These are phyloP conservation scores for Crenuchus spilurus DNA, from an alignment of 2,797 vertebrate genomes.

Conservation along the genomic window DNA sequence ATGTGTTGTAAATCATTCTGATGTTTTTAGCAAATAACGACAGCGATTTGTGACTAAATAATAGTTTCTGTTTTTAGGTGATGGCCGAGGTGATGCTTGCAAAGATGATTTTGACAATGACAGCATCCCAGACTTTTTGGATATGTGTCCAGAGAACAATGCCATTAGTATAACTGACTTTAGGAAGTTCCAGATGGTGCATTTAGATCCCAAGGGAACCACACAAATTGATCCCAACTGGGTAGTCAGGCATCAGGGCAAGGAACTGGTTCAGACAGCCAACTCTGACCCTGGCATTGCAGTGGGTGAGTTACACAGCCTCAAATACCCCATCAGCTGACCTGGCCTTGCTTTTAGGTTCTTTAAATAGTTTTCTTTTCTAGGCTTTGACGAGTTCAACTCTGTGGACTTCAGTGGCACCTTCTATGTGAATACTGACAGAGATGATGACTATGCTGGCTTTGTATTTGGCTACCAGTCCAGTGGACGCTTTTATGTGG, in stretches of 20 bases:
- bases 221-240: conserved; percentile 98
- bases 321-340: background rate
- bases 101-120: conserved; percentile 99
- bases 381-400: conserved; percentile 85
- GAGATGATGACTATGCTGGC: conserved; percentile 96
- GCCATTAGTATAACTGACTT: conserved; percentile 95
- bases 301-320: conserved; percentile 83
- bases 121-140: conserved; percentile 89
- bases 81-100: conserved; percentile 93
- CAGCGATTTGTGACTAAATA: conserved; percentile 1
- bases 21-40: too few species aligned
- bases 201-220: conserved; percentile 96
- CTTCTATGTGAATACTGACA: conserved; percentile 97
- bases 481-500: conserved; percentile 94
- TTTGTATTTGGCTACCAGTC: conserved; percentile 99
- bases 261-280: conserved; percentile 96
- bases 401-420: conserved; percentile 98
- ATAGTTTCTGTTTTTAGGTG: conserved; percentile 81
- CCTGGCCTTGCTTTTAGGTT: background rate
- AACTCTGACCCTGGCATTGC: conserved; percentile 98
- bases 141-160: conserved; percentile 94
- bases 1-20: too few species aligned
- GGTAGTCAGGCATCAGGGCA: conserved; percentile 98
- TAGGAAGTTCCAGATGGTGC: conserved; percentile 98
- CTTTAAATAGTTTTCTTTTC: background rate